A percentile compares a stretch with the other conserved stretches of the same genome.
Conservation (phyloP, 2,888 invertebrate species). For the Calephelis perditalis region DNA sequence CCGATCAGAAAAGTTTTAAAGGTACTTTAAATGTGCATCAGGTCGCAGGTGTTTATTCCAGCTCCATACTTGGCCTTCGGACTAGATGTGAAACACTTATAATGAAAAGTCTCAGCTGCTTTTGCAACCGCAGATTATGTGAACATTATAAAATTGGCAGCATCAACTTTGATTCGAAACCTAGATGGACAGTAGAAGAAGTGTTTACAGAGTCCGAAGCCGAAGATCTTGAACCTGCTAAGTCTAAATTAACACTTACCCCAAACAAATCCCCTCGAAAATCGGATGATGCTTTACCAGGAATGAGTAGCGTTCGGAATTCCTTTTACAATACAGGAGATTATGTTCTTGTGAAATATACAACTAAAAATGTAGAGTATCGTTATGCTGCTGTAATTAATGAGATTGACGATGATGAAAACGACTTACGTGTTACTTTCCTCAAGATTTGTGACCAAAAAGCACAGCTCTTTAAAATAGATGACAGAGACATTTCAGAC, state of each 20-base stretch:
- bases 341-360: slow-evolving; percentile 1
- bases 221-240: slow-evolving; percentile 1
- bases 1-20: not conserved
- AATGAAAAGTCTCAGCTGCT: too few relatives aligned
- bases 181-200: not conserved
- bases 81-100: too few relatives aligned
- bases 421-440: slow-evolving; percentile 12
- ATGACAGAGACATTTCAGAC: not conserved
- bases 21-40: slow-evolving; percentile 5
- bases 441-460: slow-evolving; percentile 5
- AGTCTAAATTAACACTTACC: not conserved
- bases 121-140: too few relatives aligned
- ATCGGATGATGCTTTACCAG: not conserved
- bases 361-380: slow-evolving; percentile 11
- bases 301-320: not conserved
- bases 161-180: too few relatives aligned
- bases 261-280: not conserved
- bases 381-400: slow-evolving; percentile 12
- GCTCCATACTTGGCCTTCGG: too few relatives aligned
- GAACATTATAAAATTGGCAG: too few relatives aligned
- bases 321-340: not conserved
- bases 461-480: not conserved
- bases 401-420: slow-evolving; percentile 2
- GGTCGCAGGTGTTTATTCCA: not conserved
- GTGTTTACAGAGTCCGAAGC: not conserved